Percentiles rank a stretch among this genome's conserved stretches.
Conservation (phyloP, 1,140 invertebrate genomes). For the Papilio aristodemus region DNA sequence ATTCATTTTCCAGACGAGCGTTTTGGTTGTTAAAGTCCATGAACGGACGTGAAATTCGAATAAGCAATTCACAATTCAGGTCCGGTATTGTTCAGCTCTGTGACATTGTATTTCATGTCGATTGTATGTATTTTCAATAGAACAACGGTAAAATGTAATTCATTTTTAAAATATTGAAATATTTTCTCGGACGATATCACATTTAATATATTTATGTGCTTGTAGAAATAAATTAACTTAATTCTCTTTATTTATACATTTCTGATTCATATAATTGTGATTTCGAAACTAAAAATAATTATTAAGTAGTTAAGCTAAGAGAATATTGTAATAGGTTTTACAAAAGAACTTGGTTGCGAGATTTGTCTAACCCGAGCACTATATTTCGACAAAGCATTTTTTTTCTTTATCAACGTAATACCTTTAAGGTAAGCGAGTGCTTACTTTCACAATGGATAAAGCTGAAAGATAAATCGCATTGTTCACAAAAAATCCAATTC, state of each 20-base stretch:
- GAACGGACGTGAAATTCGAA: background rate
- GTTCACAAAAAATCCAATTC: slow-evolving; percentile 16
- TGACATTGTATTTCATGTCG: background rate
- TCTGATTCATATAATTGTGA: no score
- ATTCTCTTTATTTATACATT: no score
- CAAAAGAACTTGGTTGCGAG: background rate
- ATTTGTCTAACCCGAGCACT: background rate
- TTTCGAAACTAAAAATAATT: no score
- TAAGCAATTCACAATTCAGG: background rate
- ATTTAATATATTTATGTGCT: no score
- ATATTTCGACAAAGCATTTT: background rate
- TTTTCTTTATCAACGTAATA: slow-evolving; percentile 8
- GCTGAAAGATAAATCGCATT: slow-evolving; percentile 14
- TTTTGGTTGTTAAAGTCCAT: background rate
- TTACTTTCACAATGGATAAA: slow-evolving; percentile 21
- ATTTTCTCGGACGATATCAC: background rate
- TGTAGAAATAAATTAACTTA: no score
- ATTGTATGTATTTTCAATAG: background rate
- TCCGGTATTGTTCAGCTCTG: background rate
- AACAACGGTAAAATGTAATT: background rate
- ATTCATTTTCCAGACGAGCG: no score
- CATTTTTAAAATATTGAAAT: background rate
- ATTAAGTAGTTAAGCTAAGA: no score
- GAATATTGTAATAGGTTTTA: background rate
- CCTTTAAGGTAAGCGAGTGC: slow-evolving; percentile 8